Evolutionary conservation across 2,113 vertebrate genomes (phyloP).

Genomic region (Burhinus bistriatus): DNA sequence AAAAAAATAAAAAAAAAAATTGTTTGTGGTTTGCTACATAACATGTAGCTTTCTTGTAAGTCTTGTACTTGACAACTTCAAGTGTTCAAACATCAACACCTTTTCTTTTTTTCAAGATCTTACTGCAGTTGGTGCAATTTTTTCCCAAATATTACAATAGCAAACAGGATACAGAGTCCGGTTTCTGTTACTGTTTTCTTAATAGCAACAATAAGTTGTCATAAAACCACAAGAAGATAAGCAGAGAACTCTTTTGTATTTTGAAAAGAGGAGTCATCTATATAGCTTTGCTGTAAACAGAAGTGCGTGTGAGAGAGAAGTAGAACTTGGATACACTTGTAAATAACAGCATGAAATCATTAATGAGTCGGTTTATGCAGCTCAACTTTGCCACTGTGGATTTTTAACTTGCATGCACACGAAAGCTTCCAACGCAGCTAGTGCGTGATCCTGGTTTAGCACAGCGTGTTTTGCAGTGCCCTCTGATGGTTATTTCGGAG

Average conservation of each 20-base stretch:
- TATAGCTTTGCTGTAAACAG: background rate
- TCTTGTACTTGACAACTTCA: constrained; percentile 47
- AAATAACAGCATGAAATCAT: background rate
- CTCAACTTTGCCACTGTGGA: background rate
- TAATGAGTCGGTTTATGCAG: background rate
- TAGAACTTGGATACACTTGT: background rate
- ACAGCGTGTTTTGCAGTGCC: constrained; percentile 52
- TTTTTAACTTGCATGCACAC: background rate
- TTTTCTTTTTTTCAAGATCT: constrained; percentile 52
- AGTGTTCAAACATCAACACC: constrained; percentile 24
- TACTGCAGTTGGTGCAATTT: constrained; percentile 12
- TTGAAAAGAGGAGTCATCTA: background rate
- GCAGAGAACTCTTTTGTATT: constrained; percentile 53
- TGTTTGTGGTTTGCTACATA: constrained; percentile 41
- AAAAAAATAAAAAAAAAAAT: constrained; percentile 16
- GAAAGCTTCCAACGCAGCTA: background rate
- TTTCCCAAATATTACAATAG: constrained; percentile 50
- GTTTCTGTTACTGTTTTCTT: constrained; percentile 72
- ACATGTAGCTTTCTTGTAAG: constrained; percentile 41
- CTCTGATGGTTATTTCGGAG: constrained; percentile 42
- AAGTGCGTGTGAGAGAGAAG: background rate
- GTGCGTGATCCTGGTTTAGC: background rate
- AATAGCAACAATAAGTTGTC: constrained; percentile 58
- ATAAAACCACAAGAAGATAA: constrained; percentile 67
- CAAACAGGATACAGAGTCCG: constrained; percentile 64